Conservation (phyloP, 2,113 vertebrate species). For the Zapus hudsonius region DNA sequence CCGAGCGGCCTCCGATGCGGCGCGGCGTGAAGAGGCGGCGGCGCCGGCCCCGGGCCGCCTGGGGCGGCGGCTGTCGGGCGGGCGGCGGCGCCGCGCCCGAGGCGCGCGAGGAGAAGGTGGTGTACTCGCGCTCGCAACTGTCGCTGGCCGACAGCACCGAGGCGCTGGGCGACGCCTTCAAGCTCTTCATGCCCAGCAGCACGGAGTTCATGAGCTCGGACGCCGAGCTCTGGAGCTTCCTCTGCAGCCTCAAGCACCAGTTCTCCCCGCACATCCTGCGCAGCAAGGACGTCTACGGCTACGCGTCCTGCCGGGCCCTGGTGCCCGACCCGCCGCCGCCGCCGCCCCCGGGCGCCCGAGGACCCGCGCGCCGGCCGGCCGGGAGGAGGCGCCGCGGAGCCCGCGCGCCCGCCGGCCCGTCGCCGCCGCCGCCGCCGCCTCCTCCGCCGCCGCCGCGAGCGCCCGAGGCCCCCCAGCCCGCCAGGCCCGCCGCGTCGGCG, state of each 20-base stretch:
- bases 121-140: conserved; percentile 87
- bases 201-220: conserved; percentile 90
- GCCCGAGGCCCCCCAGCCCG: not conserved
- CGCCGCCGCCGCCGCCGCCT: conserved; percentile 18
- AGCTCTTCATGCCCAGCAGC: conserved; percentile 88
- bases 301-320: conserved; percentile 86
- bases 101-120: conserved; percentile 85
- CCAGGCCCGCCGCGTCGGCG: not conserved
- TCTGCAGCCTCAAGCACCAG: conserved; percentile 89
- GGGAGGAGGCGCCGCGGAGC: conserved; percentile 77
- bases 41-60: conserved; percentile 52
- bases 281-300: conserved; percentile 89
- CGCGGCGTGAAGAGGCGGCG: conserved; percentile 78
- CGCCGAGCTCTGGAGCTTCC: conserved; percentile 89
- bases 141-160: conserved; percentile 86
- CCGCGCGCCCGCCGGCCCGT: conserved; percentile 36
- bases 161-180: conserved; percentile 88
- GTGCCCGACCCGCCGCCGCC: conserved; percentile 84
- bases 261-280: conserved; percentile 89
- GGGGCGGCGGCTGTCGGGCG: conserved; percentile 48
- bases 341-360: conserved; percentile 15
- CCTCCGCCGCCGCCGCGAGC: not conserved
- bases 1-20: conserved; percentile 68
- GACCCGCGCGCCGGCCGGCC: conserved; percentile 66
- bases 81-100: conserved; percentile 58